phyloP scores from a whole-genome alignment of 1,140 invertebrate species.

The Geopemphigus sp. region DNA sequence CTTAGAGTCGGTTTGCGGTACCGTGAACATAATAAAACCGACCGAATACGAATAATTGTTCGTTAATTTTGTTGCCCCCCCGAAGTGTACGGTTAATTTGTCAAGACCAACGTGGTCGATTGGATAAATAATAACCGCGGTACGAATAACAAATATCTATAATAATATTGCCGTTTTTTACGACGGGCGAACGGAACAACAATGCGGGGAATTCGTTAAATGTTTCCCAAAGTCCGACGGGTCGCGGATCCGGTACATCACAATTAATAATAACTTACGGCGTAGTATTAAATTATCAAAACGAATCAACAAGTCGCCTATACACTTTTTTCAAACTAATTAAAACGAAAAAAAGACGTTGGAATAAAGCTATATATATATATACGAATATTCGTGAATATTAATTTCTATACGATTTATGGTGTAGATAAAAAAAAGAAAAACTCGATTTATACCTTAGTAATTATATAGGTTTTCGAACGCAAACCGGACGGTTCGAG shows the following conservation, averaged over 20 bases:
- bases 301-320: neutral
- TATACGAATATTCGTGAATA: too few relatives aligned
- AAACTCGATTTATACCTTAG: too few relatives aligned
- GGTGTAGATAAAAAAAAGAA: too few relatives aligned
- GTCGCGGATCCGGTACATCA: constrained; percentile 7
- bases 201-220: neutral
- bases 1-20: neutral
- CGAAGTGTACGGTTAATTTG: neutral
- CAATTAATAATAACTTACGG: constrained; percentile 12
- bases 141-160: too few relatives aligned
- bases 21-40: too few relatives aligned
- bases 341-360: too few relatives aligned
- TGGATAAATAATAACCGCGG: neutral
- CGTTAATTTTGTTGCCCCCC: neutral
- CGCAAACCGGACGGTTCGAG: too few relatives aligned
- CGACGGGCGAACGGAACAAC: neutral
- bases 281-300: neutral
- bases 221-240: neutral
- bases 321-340: too few relatives aligned
- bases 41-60: constrained; percentile 2
- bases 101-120: neutral
- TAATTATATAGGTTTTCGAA: too few relatives aligned
- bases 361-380: too few relatives aligned
- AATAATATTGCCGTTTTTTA: neutral
- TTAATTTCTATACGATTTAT: too few relatives aligned